Base-by-base conservation (phyloP, 2,888 invertebrate genomes). In the Caenorhabditis angaria region DNA sequence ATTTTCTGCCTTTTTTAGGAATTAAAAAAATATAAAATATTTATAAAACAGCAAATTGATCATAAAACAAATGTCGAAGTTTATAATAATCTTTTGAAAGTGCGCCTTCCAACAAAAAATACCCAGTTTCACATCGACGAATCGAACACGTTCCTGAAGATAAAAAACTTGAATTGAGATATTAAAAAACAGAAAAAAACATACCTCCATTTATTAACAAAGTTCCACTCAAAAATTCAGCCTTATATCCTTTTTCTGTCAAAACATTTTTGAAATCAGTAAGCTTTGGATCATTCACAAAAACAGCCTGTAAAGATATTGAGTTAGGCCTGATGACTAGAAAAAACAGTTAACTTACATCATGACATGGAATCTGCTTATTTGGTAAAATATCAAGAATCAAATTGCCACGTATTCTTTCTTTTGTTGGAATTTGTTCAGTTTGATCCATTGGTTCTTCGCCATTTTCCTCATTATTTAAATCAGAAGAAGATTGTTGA, bases 71-170 rank as follows among this genome's bases (percentile, higher is more conserved):
- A 82, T 94, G 94, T 66, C 96, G 91, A 56, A 99, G 93, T 91
- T 70, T 59, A 89, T 93, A 99, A 89, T 95, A 99, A 81, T 97
- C 96, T 84, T 95, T 94, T 8, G 94, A 94, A 0, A 96, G 89
- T 65, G 94, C 93, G 0, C 99, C 97, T 89, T 99, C 97, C 70
- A 99, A 89, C 41, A 94, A 93, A 48, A 99, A 93, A 87, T 93
- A 92, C 0, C 97, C 97, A 61, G 93, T 92, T 85, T 97, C 96
- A 89, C 94, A 92, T 93, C 94, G 89, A 84, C 94, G 91, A 54
- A 99, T 91, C 5, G 96, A 95, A 62, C 97, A 91, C 48, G 93
- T 93, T 88, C 94, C 94, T 78, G 64, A 24, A 76, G 32, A 32
- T 12, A 12, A 32, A 32, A 32, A 32, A 55, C 5, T 32, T 32